phyloP scores from a whole-genome alignment of 2,888 invertebrate species.

The Callyntrura sp. region DNA sequence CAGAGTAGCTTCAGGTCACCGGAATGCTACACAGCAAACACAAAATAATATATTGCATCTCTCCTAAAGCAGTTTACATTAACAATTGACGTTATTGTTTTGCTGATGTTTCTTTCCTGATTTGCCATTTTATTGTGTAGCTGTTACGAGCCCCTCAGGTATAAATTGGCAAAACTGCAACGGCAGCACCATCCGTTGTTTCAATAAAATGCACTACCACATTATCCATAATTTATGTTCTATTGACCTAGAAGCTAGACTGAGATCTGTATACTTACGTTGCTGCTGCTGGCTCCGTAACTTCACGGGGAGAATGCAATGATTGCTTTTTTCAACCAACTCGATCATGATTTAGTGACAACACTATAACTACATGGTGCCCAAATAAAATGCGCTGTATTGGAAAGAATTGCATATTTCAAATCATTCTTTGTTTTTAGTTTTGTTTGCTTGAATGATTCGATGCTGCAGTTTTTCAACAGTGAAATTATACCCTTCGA shows the following conservation, averaged over 20 bases:
- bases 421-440: background rate
- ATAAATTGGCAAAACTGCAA: background rate
- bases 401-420: background rate
- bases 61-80: background rate
- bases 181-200: background rate
- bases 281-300: background rate
- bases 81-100: background rate
- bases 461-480: background rate
- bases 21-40: background rate
- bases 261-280: background rate
- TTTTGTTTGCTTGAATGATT: slow-evolving; percentile 10
- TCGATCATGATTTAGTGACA: background rate
- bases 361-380: background rate
- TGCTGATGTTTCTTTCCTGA: background rate
- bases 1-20: too few relatives aligned
- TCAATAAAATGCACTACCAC: background rate
- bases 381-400: background rate
- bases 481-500: too few relatives aligned
- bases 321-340: background rate
- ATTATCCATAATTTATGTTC: slow-evolving; percentile 1
- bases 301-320: background rate
- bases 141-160: background rate
- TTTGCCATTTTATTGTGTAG: background rate
- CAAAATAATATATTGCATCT: background rate
- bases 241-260: slow-evolving; percentile 33